Base-by-base conservation (phyloP, 2,113 vertebrate species). In the Riparia riparia region DNA sequence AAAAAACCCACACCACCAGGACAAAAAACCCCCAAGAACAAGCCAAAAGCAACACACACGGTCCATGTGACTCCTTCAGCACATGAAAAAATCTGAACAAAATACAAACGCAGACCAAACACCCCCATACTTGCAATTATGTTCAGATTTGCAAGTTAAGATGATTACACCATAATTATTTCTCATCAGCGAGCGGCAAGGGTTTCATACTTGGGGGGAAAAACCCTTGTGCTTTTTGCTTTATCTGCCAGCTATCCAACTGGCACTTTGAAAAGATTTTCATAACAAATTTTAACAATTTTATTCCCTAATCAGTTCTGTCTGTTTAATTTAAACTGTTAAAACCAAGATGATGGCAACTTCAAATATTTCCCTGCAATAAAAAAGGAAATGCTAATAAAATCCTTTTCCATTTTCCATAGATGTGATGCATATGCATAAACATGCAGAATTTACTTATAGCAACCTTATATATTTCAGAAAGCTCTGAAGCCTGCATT, bases 361-460 rank as follows among this genome's bases (percentile, higher is more conserved):
- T 69, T 82, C 90, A 94, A 69, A 42, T 22, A 22, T 22, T 76
- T 12, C 66, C 12, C 41, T 39, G 18, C 32, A 45, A 76, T 45
- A 79, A 79, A 86, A 84, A 72, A 79, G 15, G 32, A 84, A 93
- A 84, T 21, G 24, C 42, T 85, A 83, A 90, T 64, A 87, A 78
- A 89, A 73, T 12, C 3, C 7, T 57, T 58, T 54, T 65, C 37
- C 4, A 34, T 63, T 84, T 91, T 37, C 50, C 51, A 68, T 1
- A 68, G n/a, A 82, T n/a, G 25, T 0, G 0, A 54, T 0, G 0
- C 11, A 28, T 16, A 45, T 3, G 42, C 37, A 81, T n/a, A 64
- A 87, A 82, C 5, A 64, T 2, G n/a, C 18, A 83, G 51, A 63
- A 93, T 58, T 86, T 79, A 87, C 65, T 91, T 64, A 69, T 2